Evolutionary conservation across 2,888 invertebrate genomes (phyloP).

Genomic region (Clanis bilineata): DNA sequence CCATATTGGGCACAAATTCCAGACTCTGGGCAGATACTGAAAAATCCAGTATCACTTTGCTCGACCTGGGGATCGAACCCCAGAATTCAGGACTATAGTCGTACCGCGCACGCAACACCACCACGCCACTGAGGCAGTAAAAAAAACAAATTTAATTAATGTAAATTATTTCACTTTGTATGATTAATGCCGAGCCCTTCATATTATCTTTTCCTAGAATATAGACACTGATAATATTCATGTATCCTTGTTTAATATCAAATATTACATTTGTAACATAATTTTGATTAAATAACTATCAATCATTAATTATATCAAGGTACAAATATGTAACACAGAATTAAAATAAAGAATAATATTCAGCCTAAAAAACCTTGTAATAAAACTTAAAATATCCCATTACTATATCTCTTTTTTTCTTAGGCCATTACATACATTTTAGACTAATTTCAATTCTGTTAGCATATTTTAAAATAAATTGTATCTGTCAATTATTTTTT

Average conservation of each 20-base stretch:
- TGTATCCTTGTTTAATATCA: conserved; percentile 5
- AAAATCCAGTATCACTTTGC: no score
- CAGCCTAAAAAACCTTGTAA: background rate
- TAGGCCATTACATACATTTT: no score
- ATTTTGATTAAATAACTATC: background rate
- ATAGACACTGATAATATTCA: conserved; percentile 7
- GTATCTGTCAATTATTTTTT: no score
- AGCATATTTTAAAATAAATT: background rate
- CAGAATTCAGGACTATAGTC: no score
- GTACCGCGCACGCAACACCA: no score
- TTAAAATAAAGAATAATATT: background rate
- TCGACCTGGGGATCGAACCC: no score
- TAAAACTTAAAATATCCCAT: background rate
- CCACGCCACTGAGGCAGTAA: no score
- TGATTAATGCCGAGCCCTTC: conserved; percentile 3
- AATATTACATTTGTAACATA: background rate
- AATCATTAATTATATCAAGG: background rate
- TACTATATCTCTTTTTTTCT: no score
- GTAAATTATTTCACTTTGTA: background rate
- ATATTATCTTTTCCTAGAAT: conserved; percentile 3
- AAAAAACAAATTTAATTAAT: no score
- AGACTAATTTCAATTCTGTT: background rate
- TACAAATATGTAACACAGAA: background rate
- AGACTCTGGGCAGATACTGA: no score
- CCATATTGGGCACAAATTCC: no score